Evolutionary conservation across 2,888 invertebrate species (phyloP).

Genomic region (Parasteatoda lunata): DNA sequence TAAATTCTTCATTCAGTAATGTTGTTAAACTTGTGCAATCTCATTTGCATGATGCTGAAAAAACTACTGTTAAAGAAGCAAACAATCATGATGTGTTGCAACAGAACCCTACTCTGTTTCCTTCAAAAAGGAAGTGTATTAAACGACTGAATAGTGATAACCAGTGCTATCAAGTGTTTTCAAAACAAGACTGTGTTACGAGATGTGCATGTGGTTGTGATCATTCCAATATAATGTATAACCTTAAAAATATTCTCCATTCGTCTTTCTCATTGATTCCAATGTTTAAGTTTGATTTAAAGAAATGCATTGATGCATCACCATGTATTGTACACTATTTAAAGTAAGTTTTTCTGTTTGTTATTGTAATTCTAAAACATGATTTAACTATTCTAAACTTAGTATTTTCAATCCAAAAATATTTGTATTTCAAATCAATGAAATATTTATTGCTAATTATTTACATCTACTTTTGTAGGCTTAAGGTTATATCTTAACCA

Average conservation of each 20-base stretch:
- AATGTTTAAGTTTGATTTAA: constrained; percentile 80
- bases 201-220: constrained; percentile 1
- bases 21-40: constrained; percentile 11
- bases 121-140: constrained; percentile 22
- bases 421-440: no score
- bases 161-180: constrained; percentile 28
- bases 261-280: constrained; percentile 32
- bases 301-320: constrained; percentile 89
- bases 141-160: not conserved
- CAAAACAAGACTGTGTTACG: constrained; percentile 12
- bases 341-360: constrained; percentile 66
- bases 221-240: not conserved
- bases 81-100: not conserved
- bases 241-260: not conserved
- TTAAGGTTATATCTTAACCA: no score
- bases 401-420: no score
- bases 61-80: not conserved
- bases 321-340: constrained; percentile 75
- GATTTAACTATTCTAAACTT: no score
- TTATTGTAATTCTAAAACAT: no score
- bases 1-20: constrained; percentile 72
- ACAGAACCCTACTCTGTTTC: not conserved
- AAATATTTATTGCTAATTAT: no score
- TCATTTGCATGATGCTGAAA: not conserved
- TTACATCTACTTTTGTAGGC: no score